Evolutionary conservation across 1,140 invertebrate species (phyloP).

Genomic region (Meloidogyne hapla): DNA sequence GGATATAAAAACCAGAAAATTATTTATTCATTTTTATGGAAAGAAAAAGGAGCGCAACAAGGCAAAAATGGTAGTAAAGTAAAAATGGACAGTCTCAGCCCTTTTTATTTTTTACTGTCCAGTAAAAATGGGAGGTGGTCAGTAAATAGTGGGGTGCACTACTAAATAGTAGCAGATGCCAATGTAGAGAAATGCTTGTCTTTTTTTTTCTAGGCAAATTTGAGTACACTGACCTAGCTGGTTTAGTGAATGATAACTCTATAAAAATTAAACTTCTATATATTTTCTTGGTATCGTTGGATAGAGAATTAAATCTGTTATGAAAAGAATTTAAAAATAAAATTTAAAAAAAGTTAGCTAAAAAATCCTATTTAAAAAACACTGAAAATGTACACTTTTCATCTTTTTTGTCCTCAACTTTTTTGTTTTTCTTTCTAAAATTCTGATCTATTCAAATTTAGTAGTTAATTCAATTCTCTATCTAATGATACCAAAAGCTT

Average conservation of each 20-base stretch:
- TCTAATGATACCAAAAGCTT: not conserved
- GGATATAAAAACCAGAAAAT: not conserved
- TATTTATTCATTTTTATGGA: not conserved
- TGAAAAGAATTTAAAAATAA: too few relatives aligned
- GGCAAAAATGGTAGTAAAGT: not conserved
- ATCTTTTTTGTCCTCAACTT: not conserved
- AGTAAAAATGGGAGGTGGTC: not conserved
- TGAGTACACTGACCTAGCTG: too few relatives aligned
- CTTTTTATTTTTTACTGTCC: not conserved
- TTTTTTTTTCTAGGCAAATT: not conserved
- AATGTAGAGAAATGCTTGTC: not conserved
- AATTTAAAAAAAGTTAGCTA: too few relatives aligned
- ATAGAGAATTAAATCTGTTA: too few relatives aligned
- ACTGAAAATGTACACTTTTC: not conserved
- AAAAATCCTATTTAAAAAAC: too few relatives aligned
- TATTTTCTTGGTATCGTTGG: too few relatives aligned
- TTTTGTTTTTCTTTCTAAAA: not conserved
- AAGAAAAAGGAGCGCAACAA: not conserved
- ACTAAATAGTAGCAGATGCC: slow-evolving; percentile 1
- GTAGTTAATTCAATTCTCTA: not conserved
- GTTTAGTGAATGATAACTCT: too few relatives aligned
- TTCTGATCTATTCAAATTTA: not conserved
- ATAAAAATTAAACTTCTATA: too few relatives aligned
- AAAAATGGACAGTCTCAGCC: too few relatives aligned
- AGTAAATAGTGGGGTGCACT: not conserved